phyloP scores from a whole-genome alignment of 2,797 vertebrate genomes.

The Melanotaenia parkinsoni region DNA sequence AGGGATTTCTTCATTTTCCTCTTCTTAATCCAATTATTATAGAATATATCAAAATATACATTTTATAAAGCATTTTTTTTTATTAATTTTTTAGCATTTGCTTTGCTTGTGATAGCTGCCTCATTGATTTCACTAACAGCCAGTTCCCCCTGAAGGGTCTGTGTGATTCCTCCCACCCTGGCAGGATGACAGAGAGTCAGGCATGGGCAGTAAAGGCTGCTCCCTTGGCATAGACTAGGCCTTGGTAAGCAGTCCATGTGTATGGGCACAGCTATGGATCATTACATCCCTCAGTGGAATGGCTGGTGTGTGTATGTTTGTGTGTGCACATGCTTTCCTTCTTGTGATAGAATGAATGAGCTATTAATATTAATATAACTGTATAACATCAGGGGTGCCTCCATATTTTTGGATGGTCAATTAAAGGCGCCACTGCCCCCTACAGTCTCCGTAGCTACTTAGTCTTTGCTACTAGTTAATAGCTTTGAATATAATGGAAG shows the following conservation, averaged over 20 bases:
- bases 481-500: constrained; percentile 15
- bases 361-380: constrained; percentile 84
- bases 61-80: too few relatives aligned
- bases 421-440: constrained; percentile 73
- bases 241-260: constrained; percentile 69
- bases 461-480: constrained; percentile 4
- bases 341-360: constrained; percentile 60
- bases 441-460: constrained; percentile 63
- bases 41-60: not conserved
- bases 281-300: constrained; percentile 72
- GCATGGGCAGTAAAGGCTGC: constrained; percentile 64
- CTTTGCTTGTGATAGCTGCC: constrained; percentile 13
- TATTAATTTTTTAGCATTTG: not conserved
- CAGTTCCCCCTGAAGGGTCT: constrained; percentile 45
- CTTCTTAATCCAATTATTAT: not conserved
- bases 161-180: constrained; percentile 42
- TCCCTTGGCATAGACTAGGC: constrained; percentile 67
- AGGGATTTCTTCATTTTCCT: not conserved
- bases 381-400: constrained; percentile 67
- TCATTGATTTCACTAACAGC: constrained; percentile 35
- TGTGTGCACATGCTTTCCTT: constrained; percentile 4
- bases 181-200: constrained; percentile 60
- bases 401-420: constrained; percentile 51
- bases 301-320: constrained; percentile 41
- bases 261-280: constrained; percentile 75